A percentile compares a stretch with the other conserved stretches of the same genome.
Evolutionary conservation across 2,888 invertebrate genomes (phyloP).

Genomic region (Caenorhabditis sp.): DNA sequence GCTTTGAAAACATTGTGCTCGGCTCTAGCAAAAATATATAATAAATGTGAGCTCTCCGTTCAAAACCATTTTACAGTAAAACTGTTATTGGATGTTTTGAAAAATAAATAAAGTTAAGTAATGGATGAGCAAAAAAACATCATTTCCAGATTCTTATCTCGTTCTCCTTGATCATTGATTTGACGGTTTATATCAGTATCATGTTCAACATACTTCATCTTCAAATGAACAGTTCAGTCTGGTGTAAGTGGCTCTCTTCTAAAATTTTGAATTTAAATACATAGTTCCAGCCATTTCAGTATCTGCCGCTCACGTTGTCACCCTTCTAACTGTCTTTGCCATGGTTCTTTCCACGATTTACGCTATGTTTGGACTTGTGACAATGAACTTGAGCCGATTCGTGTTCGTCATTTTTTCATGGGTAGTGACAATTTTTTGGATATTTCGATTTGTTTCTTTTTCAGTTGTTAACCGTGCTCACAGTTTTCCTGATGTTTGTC

Average conservation of each 20-base stretch:
- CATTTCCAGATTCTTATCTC: constrained; percentile 21
- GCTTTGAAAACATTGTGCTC: no score
- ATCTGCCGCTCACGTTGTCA: constrained; percentile 24
- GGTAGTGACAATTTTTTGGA: constrained; percentile 8
- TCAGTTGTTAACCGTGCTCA: not conserved
- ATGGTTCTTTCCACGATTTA: constrained; percentile 17
- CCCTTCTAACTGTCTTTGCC: constrained; percentile 17
- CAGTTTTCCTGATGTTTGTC: not conserved
- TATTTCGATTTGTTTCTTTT: not conserved
- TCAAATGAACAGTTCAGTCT: constrained; percentile 22
- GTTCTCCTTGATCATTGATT: constrained; percentile 24
- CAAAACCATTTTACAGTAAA: no score
- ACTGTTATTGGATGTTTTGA: no score
- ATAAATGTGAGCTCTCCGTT: no score
- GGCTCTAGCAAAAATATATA: no score
- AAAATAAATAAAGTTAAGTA: no score
- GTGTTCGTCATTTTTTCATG: constrained; percentile 23
- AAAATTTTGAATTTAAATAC: not conserved
- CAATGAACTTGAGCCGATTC: constrained; percentile 27
- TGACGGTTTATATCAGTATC: constrained; percentile 9
- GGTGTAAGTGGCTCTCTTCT: constrained; percentile 7
- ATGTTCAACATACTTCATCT: constrained; percentile 31
- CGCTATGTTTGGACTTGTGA: constrained; percentile 28
- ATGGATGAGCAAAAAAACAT: not conserved
- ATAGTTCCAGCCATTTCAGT: constrained; percentile 35